Evolutionary conservation across 2,113 vertebrate species (phyloP).

Genomic region (Pyxicephalus adspersus): DNA sequence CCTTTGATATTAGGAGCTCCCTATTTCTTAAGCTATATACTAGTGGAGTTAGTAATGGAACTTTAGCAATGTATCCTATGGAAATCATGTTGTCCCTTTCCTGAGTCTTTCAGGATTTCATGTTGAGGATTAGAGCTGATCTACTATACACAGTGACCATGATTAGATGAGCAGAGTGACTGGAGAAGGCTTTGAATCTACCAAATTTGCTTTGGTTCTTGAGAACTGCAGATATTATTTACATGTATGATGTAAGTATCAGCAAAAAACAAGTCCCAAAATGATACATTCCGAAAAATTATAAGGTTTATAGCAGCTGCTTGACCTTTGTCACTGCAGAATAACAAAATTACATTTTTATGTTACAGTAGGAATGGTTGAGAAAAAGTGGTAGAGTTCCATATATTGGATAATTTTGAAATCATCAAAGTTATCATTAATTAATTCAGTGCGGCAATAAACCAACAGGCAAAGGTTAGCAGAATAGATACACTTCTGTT

Average conservation of each 20-base stretch:
- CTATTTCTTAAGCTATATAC: constrained; percentile 62
- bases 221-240: constrained; percentile 50
- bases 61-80: constrained; percentile 56
- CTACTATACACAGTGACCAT: constrained; percentile 61
- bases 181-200: constrained; percentile 56
- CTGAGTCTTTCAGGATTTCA: constrained; percentile 49
- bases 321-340: constrained; percentile 57
- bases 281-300: constrained; percentile 48
- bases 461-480: too few relatives aligned
- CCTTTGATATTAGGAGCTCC: too few relatives aligned
- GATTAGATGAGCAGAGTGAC: constrained; percentile 60
- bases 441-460: not conserved
- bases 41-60: constrained; percentile 59
- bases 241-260: constrained; percentile 54
- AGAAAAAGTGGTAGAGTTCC: constrained; percentile 37
- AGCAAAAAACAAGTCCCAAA: constrained; percentile 48
- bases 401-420: constrained; percentile 45
- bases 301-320: constrained; percentile 44
- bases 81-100: constrained; percentile 58
- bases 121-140: constrained; percentile 54
- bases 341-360: constrained; percentile 57
- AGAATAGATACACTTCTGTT: too few relatives aligned
- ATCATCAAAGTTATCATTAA: not conserved
- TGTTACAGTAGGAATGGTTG: constrained; percentile 61
- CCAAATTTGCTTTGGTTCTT: constrained; percentile 51